Conservation (phyloP, 1,140 invertebrate species). For the Meloidogyne floridensis region DNA sequence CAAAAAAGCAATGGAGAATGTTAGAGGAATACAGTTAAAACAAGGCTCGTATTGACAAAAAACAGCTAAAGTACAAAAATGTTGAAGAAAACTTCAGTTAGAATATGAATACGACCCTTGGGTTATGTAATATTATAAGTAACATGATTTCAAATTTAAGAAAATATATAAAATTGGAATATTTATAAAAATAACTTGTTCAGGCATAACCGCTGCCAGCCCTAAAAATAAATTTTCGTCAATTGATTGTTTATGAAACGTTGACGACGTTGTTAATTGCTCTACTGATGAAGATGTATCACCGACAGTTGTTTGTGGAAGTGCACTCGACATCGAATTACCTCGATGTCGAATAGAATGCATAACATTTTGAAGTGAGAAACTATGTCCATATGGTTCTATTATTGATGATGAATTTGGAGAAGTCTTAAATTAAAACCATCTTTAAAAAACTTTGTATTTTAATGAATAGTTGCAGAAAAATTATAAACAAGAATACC, state of each 20-base stretch:
- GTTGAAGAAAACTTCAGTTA: too few relatives aligned
- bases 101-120: too few relatives aligned
- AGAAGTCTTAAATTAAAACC: not conserved
- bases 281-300: constrained; percentile 10
- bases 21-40: too few relatives aligned
- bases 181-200: constrained; percentile 17
- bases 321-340: not conserved
- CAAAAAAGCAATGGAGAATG: not conserved
- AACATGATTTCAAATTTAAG: too few relatives aligned
- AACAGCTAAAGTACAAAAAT: too few relatives aligned
- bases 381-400: not conserved
- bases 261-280: constrained; percentile 11
- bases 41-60: too few relatives aligned
- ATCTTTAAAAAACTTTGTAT: too few relatives aligned
- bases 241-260: constrained; percentile 13
- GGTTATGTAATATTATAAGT: too few relatives aligned
- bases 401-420: constrained; percentile 19
- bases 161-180: too few relatives aligned
- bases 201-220: constrained; percentile 31
- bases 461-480: too few relatives aligned
- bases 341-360: not conserved
- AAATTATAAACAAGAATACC: not conserved
- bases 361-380: constrained; percentile 11
- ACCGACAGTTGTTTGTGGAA: not conserved
- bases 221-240: not conserved